These are phyloP conservation scores for Geophilus truncorum DNA, from an alignment of 2,888 invertebrate genomes.

Conservation along the genomic window DNA sequence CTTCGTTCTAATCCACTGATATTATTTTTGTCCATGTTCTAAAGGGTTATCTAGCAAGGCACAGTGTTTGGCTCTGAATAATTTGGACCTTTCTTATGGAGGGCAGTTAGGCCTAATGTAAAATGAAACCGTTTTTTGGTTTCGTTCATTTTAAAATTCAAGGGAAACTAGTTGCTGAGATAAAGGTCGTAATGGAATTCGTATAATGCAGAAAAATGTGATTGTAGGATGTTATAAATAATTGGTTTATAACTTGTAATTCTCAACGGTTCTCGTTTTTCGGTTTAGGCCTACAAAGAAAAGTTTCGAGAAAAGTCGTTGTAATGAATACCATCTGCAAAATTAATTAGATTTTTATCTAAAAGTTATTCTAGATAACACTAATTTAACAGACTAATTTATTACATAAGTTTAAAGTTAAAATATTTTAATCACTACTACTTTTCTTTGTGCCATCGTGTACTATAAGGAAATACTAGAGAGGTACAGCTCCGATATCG, in stretches of 20 bases:
- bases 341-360: background rate
- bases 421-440: no score
- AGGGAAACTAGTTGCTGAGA: background rate
- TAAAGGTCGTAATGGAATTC: background rate
- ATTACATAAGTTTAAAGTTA: background rate
- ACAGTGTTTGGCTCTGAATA: background rate
- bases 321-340: background rate
- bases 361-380: background rate
- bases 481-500: no score
- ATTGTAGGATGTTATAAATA: background rate
- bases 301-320: background rate
- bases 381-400: background rate
- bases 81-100: background rate
- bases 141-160: background rate
- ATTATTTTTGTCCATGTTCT: background rate
- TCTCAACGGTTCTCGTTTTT: background rate
- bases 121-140: background rate
- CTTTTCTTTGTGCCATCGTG: background rate
- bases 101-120: constrained; percentile 3
- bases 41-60: background rate
- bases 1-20: background rate
- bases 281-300: background rate
- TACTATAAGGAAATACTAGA: no score
- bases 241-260: no score
- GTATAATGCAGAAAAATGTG: background rate